A percentile compares a stretch with the other conserved stretches of the same genome.
phyloP scores from a whole-genome alignment of 1,140 invertebrate species.

The Drosophila lacteicornis region DNA sequence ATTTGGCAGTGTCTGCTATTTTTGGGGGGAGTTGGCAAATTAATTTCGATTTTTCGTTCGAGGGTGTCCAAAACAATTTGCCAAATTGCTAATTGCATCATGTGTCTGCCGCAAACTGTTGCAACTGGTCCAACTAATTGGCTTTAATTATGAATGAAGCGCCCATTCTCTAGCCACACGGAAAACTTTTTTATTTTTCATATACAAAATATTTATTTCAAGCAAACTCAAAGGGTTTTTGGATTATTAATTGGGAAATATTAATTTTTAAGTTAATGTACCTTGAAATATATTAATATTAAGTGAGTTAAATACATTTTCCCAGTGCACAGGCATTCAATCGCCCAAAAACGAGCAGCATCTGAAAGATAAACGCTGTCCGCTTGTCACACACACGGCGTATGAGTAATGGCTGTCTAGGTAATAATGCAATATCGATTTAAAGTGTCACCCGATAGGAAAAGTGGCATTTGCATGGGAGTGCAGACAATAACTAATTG shows the following conservation, averaged over 20 bases:
- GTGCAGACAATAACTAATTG: constrained; percentile 70
- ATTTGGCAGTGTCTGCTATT: constrained; percentile 37
- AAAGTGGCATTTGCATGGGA: constrained; percentile 55
- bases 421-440: constrained; percentile 74
- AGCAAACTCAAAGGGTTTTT: too few species aligned
- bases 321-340: not conserved
- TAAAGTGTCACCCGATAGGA: constrained; percentile 50
- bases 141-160: constrained; percentile 61
- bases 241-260: too few species aligned
- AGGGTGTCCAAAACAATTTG: constrained; percentile 35
- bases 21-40: constrained; percentile 44
- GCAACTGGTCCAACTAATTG: constrained; percentile 64
- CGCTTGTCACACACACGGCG: constrained; percentile 49
- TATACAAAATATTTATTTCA: too few species aligned
- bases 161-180: not conserved
- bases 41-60: constrained; percentile 62
- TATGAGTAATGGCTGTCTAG: constrained; percentile 59
- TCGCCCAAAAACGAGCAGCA: constrained; percentile 11
- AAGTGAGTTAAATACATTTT: not conserved
- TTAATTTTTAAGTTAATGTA: not conserved
- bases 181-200: not conserved
- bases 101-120: constrained; percentile 58
- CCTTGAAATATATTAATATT: not conserved
- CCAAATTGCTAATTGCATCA: constrained; percentile 46
- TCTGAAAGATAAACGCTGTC: constrained; percentile 20